Percentiles rank a stretch among this genome's conserved stretches.
Conservation (phyloP, 2,113 vertebrate genomes). For the cattle (Bos taurus) region ARS-UCD2.0 NC_037344.1:28239001-28239500, state of each 20-base stretch:
- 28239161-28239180: not conserved
- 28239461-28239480: not conserved
- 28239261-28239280: not conserved
- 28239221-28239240: not conserved
- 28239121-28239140: not conserved
- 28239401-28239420: not conserved
- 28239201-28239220: not conserved
- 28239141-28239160: not conserved
- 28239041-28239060: constrained; percentile 13
- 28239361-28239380: not conserved
- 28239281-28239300: not conserved
- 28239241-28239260: not conserved
- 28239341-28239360: not conserved
- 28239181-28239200: not conserved
- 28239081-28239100: constrained; percentile 16
- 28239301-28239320: constrained; percentile 2
- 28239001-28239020: constrained; percentile 2
- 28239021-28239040: constrained; percentile 19
- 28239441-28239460: not conserved
- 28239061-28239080: constrained; percentile 22
- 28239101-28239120: constrained; percentile 12
- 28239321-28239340: not conserved
- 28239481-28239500: not conserved
- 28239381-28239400: not conserved
- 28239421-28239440: not conserved